Evolutionary conservation across 2,888 invertebrate species (phyloP), one percentile per base, ranked within the genome.

Genomic region (Ormyrus labotus): DNA sequence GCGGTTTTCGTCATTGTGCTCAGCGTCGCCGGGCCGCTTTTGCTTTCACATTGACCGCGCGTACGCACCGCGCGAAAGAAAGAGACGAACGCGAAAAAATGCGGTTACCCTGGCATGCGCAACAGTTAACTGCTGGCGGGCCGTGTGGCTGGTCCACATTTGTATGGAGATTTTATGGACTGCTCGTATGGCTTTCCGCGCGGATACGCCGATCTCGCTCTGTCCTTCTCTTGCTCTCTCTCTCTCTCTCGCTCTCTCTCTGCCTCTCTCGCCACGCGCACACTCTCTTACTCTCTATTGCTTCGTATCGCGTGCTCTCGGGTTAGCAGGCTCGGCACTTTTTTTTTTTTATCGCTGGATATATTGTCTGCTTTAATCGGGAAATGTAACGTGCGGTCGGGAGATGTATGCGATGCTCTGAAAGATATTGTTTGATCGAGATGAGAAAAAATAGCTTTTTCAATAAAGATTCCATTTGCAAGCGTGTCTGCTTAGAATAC

Each of bases 161-260:
- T 80, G 75, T 75, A 80, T 76, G 75, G 80, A 69, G 71, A 80
- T 80, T 80, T 80, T 80, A 80, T 76, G 61, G 71, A 70, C 65
- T 67, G 50, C 70, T 74, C 70, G 79, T 53, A 13, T 55, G 67
- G 57, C 70, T 65, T 63, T 53, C 75, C 64, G 47, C 34, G 47
- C 6, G 8, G 11, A 48, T 48, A 19, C 11, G 10, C 19, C 65
- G 51, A 19, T 50, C 19, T 48, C n/a, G 4, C 11, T 19, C 63
- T 19, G 2, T 19, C 19, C n/a, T 34, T 63, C 61, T n/a, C 58
- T 63, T 51, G 63, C 61, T 64, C 4, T 57, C 45, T 64, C 4
- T 58, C 45, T n/a, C 2, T 48, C 5, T 10, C 58, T 60, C 50
- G 19, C 48, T 57, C 45, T 64, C 4, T 58, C 45, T n/a, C 13